Base-by-base conservation (phyloP, 92 coral and sea anemone species). In the Anthopleura xanthogrammica region DNA sequence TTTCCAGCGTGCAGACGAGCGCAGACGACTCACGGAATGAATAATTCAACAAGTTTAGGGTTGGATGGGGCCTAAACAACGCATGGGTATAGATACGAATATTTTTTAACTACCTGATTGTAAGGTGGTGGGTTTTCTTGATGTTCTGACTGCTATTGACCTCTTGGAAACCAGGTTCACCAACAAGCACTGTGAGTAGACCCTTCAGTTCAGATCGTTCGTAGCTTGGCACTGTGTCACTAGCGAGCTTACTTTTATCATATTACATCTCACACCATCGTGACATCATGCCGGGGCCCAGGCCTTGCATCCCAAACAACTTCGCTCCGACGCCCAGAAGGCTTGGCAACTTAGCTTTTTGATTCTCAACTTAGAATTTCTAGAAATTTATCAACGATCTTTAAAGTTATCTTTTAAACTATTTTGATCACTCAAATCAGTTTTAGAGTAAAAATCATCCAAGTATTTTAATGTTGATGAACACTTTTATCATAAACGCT, bases 101-200 rank as follows among this genome's bases (percentile, higher is more conserved):
- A 41, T 0, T 52, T 73, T 41, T 29, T 8, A 41, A 46, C 48
- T 83, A 83, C 79, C 79, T 79, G 81, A 14, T 41, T 42, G 76
- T 78, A 24, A 48, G 74, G 11, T 52, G 72, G 56, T 23, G 36
- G 83, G 78, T 36, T 56, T 79, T 52, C 56, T 40, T 68, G 68
- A 43, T 66, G 17, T 79, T 71, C 88, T 85, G 83, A 85, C 82
- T 80, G 83, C 57, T 85, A 78, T 85, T 85, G 88, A 85, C 88
- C 88, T 85, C 83, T 85, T 85, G 83, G 78, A 70, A 50, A 68
- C 74, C 81, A 77, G 46, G 88, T 85, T 85, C 83, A 85, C 83
- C 52, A 68, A 58, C 84, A 70, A 81, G 77, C 48, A 68, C 64
- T 68, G 62, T 68, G 56, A 55, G 65, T 81, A 62, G 77, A 70